Evolutionary conservation across 2,888 invertebrate species (phyloP).

Genomic region (Epinotia brunnichana): DNA sequence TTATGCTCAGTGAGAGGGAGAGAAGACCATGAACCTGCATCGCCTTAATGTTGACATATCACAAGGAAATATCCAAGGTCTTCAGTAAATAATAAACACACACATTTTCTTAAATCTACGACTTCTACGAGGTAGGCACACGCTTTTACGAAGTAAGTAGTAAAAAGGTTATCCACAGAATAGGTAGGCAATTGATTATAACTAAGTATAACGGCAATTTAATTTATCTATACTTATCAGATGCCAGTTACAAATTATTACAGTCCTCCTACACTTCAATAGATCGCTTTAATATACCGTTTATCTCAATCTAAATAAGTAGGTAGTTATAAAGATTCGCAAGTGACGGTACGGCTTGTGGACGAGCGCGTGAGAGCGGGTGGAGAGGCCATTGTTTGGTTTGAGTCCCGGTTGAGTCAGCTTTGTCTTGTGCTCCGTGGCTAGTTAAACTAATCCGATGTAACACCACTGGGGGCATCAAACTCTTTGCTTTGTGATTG

Average conservation of each 20-base stretch:
- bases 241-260: slow-evolving; percentile 33
- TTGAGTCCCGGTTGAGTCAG: slow-evolving; percentile 58
- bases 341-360: slow-evolving; percentile 27
- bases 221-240: slow-evolving; percentile 34
- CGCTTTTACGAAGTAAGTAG: neutral
- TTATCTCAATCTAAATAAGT: slow-evolving; percentile 41
- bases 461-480: slow-evolving; percentile 48
- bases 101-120: too few species aligned
- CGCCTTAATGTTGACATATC: too few species aligned
- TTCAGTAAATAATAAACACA: too few species aligned
- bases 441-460: slow-evolving; percentile 63
- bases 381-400: slow-evolving; percentile 39
- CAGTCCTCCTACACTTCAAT: slow-evolving; percentile 37
- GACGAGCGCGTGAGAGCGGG: slow-evolving; percentile 35
- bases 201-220: slow-evolving; percentile 27
- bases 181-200: slow-evolving; percentile 27
- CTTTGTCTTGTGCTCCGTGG: slow-evolving; percentile 44
- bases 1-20: too few species aligned
- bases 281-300: slow-evolving; percentile 38
- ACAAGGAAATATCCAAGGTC: too few species aligned
- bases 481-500: slow-evolving; percentile 45
- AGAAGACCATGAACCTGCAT: too few species aligned
- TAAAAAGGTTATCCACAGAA: neutral
- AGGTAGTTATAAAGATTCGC: slow-evolving; percentile 34
- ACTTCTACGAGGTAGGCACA: too few species aligned